Base-by-base conservation (phyloP, 2,797 vertebrate species). In the Esox lucius region DNA sequence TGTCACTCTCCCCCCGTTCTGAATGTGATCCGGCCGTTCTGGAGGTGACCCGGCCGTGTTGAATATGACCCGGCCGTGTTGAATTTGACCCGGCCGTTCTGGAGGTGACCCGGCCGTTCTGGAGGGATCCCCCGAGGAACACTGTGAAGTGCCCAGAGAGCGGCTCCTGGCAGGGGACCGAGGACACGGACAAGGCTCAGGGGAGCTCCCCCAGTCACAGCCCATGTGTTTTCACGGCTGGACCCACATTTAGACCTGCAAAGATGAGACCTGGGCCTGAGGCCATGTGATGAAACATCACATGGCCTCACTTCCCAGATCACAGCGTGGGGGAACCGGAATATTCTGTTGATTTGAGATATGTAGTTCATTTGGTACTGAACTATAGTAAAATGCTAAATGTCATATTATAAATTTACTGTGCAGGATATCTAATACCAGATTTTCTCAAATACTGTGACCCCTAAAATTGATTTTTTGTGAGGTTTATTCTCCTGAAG, bases 251-350 rank as follows among this genome's bases (percentile, higher is more conserved):
- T n/a, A 61, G 42, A n/a, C n/a, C 33, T 67, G 22, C 49, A 68
- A n/a, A 51, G 1, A 74, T 82, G 19, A 46, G n/a, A 72, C 68
- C 8, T 19, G 24, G 72, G 74, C 39, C 70, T n/a, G 12, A 17
- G 16, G 66, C 4, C 19, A 39, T 39, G 35, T 51, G 68, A 17
- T 5, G 39, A 19, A 24, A n/a, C n/a, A n/a, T n/a, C n/a, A 22
- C 67, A 78, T 76, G 84, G 80, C 88, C 88, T 75, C 78, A 77
- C 79, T 88, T 88, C 86, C 85, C 86, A 90, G 87, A 88, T 82
- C 17, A 71, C 48, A n/a, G 19, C 19, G 19, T 17, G 51, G 17
- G 59, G 68, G 24, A 13, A 48, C 17, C 24, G 62, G 39, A 33
- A 6, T 71, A 39, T 70, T 31, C 6, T 33, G 16, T 49, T n/a